Conservation (phyloP, 2,113 vertebrate genomes). For the Grallaria varia region DNA sequence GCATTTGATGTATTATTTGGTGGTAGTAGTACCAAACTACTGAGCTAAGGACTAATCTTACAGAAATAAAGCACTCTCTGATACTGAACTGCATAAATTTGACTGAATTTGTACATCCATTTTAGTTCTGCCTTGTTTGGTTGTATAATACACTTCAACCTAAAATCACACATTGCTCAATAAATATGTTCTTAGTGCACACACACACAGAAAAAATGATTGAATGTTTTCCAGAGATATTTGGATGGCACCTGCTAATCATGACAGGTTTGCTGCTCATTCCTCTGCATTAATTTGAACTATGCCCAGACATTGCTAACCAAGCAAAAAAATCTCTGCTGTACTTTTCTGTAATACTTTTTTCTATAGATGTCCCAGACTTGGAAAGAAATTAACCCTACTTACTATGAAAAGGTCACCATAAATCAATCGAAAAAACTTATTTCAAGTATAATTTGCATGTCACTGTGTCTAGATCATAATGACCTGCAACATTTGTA, state of each 20-base stretch:
- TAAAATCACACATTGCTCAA: neutral
- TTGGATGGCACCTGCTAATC: constrained; percentile 7
- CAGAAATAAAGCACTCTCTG: neutral
- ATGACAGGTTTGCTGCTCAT: neutral
- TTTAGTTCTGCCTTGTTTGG: neutral
- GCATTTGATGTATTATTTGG: constrained; percentile 16
- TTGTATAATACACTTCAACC: neutral
- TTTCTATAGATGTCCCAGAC: neutral
- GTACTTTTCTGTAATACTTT: neutral
- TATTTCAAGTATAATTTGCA: neutral
- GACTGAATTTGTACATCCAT: neutral
- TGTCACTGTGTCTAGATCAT: neutral
- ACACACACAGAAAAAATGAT: neutral
- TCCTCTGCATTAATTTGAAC: neutral
- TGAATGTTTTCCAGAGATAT: neutral
- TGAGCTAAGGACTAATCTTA: neutral
- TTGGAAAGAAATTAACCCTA: neutral
- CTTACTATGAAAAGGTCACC: neutral
- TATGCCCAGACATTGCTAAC: neutral
- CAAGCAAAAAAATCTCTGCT: neutral
- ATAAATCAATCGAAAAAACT: neutral
- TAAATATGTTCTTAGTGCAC: neutral
- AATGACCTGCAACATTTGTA: neutral
- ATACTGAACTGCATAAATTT: constrained; percentile 31
- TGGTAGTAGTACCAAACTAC: neutral